Evolutionary conservation across 2,113 vertebrate species (phyloP), one percentile per base, ranked within the genome.

Genomic region (Centropus bengalensis): DNA sequence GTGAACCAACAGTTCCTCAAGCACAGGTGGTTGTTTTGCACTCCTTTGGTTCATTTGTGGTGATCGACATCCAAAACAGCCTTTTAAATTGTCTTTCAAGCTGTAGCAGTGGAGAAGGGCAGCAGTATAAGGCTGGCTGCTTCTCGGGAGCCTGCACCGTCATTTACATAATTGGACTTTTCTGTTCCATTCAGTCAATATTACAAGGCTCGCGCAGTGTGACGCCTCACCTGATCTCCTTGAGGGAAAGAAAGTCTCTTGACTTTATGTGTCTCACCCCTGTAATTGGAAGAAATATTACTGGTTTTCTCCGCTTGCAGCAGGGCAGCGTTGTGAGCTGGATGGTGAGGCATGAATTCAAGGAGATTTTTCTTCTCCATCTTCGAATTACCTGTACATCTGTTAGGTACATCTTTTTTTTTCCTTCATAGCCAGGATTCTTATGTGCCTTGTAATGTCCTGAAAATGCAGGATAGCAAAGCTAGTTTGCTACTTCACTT

Each of bases 131-230:
- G 89, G 86, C 91, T 83, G 96, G 19, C 94, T 96, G 92, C 92
- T 96, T 80, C 91, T 69, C 9, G 1, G 82, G 84, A 95, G 51
- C 91, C 71, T 64, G 90, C 94, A 94, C 76, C 75, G 63, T 75
- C 86, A 73, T 97, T 97, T 97, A 12, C 94, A 93, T 96, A 96
- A 97, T 96, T 96, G 96, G 92, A 83, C 94, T 95, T 92, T 79
- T 82, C 92, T 93, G 60, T 96, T 94, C 86, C 89, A 18, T 90
- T 94, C 89, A 76, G 94, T 96, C 93, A 69, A 36, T 86, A 73
- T 89, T 92, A 96, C 78, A 66, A 59, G 92, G 92, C 83, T 93
- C 12, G 1, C 0, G 2, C 76, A 81, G 88, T 60, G 88, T 15
- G 6, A 66, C 93, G 88, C 56, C 92, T 97, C 93, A 83, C 94